Percentiles rank a stretch among this genome's conserved stretches.
Evolutionary conservation across 2,113 vertebrate species (phyloP).

Genomic region (Calidris pygmaea): DNA sequence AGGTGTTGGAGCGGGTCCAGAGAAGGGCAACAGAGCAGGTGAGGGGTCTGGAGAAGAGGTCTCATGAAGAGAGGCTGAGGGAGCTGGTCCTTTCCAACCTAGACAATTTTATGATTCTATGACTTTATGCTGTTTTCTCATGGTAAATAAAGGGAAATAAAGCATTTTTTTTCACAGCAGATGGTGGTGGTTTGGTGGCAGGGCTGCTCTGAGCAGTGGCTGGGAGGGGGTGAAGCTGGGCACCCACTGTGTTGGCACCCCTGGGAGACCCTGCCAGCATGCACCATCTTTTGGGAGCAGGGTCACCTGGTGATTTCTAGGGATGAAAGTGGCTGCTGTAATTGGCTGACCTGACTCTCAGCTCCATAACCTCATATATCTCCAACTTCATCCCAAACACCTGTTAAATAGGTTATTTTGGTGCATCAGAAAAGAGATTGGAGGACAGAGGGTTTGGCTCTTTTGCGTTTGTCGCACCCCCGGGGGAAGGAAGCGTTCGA

Average conservation of each 20-base stretch:
- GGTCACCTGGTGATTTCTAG: background rate
- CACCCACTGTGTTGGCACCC: rapidly evolving
- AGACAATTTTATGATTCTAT: too few relatives aligned
- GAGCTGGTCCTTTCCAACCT: too few relatives aligned
- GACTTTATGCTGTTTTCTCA: background rate
- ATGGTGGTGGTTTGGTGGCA: background rate
- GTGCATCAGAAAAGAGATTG: background rate
- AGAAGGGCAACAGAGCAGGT: too few relatives aligned
- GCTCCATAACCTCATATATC: background rate
- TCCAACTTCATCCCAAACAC: background rate
- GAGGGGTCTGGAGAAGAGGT: too few relatives aligned
- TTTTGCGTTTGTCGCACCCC: background rate
- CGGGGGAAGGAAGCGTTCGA: background rate
- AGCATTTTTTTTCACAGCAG: background rate
- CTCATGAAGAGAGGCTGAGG: too few relatives aligned
- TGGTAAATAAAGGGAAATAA: background rate
- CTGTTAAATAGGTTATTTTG: background rate
- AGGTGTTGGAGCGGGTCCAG: too few relatives aligned
- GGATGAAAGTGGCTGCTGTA: background rate
- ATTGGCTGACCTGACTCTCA: background rate
- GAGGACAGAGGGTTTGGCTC: background rate
- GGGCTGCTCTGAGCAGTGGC: background rate
- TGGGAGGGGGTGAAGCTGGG: rapidly evolving
- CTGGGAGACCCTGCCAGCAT: background rate
- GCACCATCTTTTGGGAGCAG: rapidly evolving